Evolutionary conservation across 2,888 invertebrate genomes (phyloP).

Genomic region (Ichneumoninae sp.): DNA sequence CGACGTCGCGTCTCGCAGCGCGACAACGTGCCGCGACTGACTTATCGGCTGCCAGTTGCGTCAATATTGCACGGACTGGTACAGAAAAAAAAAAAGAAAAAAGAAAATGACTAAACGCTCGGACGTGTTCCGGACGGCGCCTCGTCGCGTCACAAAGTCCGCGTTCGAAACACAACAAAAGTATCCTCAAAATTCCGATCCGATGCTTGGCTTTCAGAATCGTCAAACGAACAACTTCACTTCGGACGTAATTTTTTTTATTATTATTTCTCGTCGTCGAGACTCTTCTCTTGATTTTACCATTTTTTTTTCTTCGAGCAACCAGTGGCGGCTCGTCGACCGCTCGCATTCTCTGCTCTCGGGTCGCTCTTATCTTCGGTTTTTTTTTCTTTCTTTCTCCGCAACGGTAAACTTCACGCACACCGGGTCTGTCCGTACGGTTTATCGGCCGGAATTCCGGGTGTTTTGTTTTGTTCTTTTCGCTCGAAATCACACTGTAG

Average conservation of each 20-base stretch:
- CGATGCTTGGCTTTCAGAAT: no score
- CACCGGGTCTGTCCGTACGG: not conserved
- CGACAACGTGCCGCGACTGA: not conserved
- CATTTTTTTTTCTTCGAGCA: conserved; percentile 42
- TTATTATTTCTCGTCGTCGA: no score
- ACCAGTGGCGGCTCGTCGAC: not conserved
- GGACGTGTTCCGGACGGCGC: not conserved
- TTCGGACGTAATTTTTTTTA: no score
- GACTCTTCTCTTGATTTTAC: conserved; percentile 12
- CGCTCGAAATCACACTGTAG: conserved; percentile 5
- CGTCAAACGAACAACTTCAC: no score
- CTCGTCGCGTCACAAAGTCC: not conserved
- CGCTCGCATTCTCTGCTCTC: conserved; percentile 22
- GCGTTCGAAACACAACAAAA: not conserved
- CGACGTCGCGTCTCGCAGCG: not conserved
- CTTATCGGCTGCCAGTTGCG: conserved; percentile 9
- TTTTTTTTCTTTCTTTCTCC: not conserved
- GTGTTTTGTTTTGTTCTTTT: not conserved
- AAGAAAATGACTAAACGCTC: not conserved
- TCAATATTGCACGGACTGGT: not conserved
- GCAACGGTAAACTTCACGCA: not conserved
- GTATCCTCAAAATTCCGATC: no score
- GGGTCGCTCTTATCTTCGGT: not conserved
- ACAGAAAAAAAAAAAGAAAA: not conserved
- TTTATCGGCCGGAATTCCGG: not conserved